These are phyloP conservation scores for Australoheros scitulus DNA, from an alignment of 2,113 vertebrate genomes.

Conservation along the genomic window DNA sequence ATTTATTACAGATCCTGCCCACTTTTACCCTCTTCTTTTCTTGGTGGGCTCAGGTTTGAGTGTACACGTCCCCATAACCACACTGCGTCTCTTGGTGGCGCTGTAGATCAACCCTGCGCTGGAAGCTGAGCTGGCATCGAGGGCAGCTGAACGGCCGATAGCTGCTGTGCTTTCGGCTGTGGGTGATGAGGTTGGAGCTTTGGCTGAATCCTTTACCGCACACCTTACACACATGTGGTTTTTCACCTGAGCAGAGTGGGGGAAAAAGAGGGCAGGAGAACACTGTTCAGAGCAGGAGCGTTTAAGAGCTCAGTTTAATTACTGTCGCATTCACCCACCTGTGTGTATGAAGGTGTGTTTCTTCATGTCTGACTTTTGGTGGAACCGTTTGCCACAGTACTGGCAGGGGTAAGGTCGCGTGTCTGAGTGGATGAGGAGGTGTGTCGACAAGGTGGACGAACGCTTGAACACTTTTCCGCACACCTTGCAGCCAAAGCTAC, in stretches of 20 bases:
- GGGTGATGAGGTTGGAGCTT: constrained; percentile 84
- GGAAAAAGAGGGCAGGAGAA: neutral
- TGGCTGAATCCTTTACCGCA: constrained; percentile 83
- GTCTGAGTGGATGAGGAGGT: constrained; percentile 85
- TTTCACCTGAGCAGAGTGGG: constrained; percentile 74
- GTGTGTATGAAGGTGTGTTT: constrained; percentile 86
- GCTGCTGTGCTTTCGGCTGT: constrained; percentile 81
- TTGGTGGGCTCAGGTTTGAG: neutral
- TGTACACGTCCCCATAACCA: constrained; percentile 16
- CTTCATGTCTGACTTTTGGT: constrained; percentile 87
- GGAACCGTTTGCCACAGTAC: constrained; percentile 83
- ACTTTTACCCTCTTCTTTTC: neutral
- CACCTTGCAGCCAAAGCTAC: constrained; percentile 80
- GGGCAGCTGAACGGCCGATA: constrained; percentile 77
- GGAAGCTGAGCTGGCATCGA: constrained; percentile 72
- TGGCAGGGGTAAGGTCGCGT: constrained; percentile 82
- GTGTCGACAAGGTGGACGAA: constrained; percentile 75
- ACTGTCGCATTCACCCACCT: constrained; percentile 55
- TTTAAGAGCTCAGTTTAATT: neutral
- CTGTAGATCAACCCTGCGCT: constrained; percentile 78
- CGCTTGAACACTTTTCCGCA: constrained; percentile 78
- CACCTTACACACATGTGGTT: constrained; percentile 83
- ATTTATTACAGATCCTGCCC: neutral
- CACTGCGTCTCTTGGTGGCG: constrained; percentile 77
- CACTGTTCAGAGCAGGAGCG: neutral